Conservation (phyloP, 2,113 vertebrate genomes). For the Callionymus lyra region DNA sequence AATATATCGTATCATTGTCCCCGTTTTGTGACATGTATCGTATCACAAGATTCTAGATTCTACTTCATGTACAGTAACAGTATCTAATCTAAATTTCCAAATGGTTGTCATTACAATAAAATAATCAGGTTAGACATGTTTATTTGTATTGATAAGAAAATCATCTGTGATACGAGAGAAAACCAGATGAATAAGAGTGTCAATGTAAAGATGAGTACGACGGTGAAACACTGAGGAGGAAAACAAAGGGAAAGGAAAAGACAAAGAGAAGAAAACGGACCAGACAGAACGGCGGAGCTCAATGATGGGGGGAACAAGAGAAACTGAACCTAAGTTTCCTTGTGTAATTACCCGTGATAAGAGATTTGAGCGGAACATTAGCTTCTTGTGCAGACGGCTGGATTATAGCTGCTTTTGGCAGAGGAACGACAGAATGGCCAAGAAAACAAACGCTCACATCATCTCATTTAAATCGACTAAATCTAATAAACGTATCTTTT, state of each 20-base stretch:
- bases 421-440: background rate
- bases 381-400: slow-evolving; percentile 57
- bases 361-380: slow-evolving; percentile 63
- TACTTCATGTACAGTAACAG: too few species aligned
- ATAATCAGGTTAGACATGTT: too few species aligned
- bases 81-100: too few species aligned
- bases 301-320: background rate
- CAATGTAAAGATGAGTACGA: background rate
- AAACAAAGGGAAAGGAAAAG: background rate
- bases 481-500: too few species aligned
- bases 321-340: slow-evolving; percentile 2
- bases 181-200: too few species aligned
- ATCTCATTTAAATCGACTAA: slow-evolving; percentile 4
- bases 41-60: too few species aligned
- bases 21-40: too few species aligned
- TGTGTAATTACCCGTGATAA: slow-evolving; percentile 10
- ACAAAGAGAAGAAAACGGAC: background rate
- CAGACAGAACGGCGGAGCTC: too few species aligned
- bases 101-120: too few species aligned
- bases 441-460: slow-evolving; percentile 1
- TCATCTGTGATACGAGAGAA: too few species aligned
- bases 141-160: too few species aligned
- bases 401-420: slow-evolving; percentile 60
- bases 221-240: background rate
- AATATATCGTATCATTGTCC: too few species aligned